Conservation (phyloP, 1,140 invertebrate genomes). For the Drosophila subpulchrella region DNA sequence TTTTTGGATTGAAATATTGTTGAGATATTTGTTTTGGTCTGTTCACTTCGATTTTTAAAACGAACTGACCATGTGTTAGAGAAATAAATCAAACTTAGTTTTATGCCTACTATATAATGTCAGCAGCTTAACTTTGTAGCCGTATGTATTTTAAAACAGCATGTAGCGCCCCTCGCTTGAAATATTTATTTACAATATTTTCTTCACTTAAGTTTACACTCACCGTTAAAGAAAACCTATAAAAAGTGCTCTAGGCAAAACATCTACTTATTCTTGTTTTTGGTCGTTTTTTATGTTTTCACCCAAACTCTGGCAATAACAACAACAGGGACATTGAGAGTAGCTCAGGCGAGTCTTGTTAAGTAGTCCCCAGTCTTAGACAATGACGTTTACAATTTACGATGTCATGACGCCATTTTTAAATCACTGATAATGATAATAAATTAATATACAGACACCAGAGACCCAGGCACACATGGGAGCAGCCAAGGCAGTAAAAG, state of each 20-base stretch:
- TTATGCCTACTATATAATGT: conserved; percentile 1
- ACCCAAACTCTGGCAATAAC: conserved; percentile 24
- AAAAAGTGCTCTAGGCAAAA: conserved; percentile 18
- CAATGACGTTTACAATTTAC: conserved; percentile 77
- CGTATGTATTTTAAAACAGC: neutral
- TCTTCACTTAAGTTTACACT: conserved; percentile 11
- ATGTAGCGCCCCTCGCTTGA: neutral
- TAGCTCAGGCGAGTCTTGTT: conserved; percentile 46
- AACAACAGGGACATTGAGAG: conserved; percentile 41
- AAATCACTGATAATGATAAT: conserved; percentile 84
- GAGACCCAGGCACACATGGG: conserved; percentile 39
- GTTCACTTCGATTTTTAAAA: neutral
- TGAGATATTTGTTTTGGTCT: neutral
- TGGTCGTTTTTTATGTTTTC: conserved; percentile 2
- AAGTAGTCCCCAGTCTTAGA: conserved; percentile 69
- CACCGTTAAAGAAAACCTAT: conserved; percentile 15
- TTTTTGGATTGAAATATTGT: neutral
- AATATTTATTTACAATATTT: conserved; percentile 9
- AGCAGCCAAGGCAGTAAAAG: conserved; percentile 28
- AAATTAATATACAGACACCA: conserved; percentile 77
- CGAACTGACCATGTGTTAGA: neutral
- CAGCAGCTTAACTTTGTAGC: no score
- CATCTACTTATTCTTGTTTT: conserved; percentile 3
- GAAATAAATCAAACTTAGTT: neutral
- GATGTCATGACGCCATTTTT: conserved; percentile 80